Conservation (phyloP, 2,113 vertebrate species). For the Platysternon megacephalum region DNA sequence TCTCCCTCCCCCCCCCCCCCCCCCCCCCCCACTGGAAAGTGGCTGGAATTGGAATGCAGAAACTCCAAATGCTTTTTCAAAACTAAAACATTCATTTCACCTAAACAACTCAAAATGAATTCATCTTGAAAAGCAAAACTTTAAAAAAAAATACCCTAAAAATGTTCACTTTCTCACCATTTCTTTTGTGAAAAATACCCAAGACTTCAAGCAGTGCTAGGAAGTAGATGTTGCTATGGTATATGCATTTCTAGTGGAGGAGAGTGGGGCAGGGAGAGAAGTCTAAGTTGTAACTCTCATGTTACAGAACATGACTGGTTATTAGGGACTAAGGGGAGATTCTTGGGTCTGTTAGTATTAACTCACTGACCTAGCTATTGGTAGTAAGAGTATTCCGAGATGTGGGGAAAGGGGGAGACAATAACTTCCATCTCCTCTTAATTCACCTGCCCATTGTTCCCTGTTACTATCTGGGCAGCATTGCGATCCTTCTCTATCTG, state of each 20-base stretch:
- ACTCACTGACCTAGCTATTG: neutral
- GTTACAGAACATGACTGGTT: neutral
- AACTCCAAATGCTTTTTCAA: neutral
- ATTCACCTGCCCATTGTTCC: accelerated
- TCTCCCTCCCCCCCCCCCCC: no score
- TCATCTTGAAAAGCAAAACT: neutral
- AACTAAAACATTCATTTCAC: neutral
- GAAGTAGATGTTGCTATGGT: neutral
- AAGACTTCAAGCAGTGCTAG: neutral
- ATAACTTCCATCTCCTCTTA: neutral
- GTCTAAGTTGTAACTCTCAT: neutral
- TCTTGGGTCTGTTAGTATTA: neutral
- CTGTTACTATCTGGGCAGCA: slow-evolving; percentile 56
- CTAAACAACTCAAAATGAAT: neutral
- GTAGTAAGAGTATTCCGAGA: neutral
- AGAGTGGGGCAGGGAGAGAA: neutral
- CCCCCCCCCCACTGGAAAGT: neutral
- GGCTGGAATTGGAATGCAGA: neutral
- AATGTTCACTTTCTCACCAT: neutral
- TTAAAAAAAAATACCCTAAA: neutral
- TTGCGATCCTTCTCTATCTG: slow-evolving; percentile 82
- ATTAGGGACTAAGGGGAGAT: neutral
- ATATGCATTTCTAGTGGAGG: neutral
- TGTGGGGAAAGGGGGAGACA: accelerated
- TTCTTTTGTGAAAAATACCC: neutral